Evolutionary conservation across 1,140 invertebrate genomes (phyloP).

Genomic region (Yoshiicerus persimilis): DNA sequence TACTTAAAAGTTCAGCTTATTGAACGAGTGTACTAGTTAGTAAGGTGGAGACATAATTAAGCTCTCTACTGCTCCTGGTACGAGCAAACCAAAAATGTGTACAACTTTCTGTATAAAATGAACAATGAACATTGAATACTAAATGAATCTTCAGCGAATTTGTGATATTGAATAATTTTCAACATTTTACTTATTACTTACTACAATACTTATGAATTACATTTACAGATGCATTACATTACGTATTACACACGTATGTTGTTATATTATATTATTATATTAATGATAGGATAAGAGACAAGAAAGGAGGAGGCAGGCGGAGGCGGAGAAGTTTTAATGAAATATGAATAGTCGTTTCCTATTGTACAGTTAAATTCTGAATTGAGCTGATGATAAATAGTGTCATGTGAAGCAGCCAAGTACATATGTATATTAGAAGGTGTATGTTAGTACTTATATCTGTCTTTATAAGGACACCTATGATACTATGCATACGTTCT

Average conservation of each 20-base stretch:
- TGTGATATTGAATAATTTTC: slow-evolving; percentile 23
- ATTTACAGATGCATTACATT: slow-evolving; percentile 15
- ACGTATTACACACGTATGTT: not conserved
- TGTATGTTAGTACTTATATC: no score
- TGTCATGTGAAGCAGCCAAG: not conserved
- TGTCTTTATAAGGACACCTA: no score
- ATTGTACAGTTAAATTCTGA: not conserved
- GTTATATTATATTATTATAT: slow-evolving; percentile 23
- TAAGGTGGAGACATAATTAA: not conserved
- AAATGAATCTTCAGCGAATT: slow-evolving; percentile 20
- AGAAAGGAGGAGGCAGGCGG: not conserved
- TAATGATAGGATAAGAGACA: slow-evolving; percentile 17
- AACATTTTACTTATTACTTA: slow-evolving; percentile 23
- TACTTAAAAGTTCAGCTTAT: not conserved
- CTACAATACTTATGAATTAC: slow-evolving; percentile 19
- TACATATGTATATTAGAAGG: not conserved
- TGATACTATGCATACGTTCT: no score
- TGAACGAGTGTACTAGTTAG: not conserved
- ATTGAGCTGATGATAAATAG: slow-evolving; percentile 18
- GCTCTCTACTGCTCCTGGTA: not conserved
- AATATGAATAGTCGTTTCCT: slow-evolving; percentile 11
- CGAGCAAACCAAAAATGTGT: slow-evolving; percentile 17
- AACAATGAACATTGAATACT: slow-evolving; percentile 10
- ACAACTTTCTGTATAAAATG: slow-evolving; percentile 20
- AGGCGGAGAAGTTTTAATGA: slow-evolving; percentile 15